These are phyloP conservation scores for Pollimyrus isidori DNA, from an alignment of 2,113 vertebrate genomes.

Conservation along the genomic window DNA sequence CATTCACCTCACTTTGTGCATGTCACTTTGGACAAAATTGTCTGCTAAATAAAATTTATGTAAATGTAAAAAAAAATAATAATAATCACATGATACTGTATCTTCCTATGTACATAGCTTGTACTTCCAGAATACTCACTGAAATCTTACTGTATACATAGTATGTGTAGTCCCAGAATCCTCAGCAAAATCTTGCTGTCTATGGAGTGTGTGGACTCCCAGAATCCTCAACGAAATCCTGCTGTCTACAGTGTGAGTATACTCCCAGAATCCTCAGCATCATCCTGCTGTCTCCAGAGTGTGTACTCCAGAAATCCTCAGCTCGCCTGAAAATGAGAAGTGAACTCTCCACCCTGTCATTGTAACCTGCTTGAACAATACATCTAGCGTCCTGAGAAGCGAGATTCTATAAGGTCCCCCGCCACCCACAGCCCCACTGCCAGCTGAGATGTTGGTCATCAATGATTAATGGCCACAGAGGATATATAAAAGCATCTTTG, in stretches of 20 bases:
- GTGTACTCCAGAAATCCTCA: not conserved
- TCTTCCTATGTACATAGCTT: not conserved
- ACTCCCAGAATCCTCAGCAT: not conserved
- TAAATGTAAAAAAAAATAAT: not conserved
- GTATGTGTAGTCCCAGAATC: not conserved
- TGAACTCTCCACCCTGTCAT: not conserved
- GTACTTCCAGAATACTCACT: not conserved
- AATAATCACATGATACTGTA: not conserved
- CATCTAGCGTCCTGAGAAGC: not conserved
- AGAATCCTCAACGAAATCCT: not conserved
- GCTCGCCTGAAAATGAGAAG: not conserved
- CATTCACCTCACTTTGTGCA: not conserved
- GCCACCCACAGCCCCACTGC: not conserved
- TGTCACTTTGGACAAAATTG: not conserved
- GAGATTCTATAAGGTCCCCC: not conserved
- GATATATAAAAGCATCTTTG: conserved; percentile 30
- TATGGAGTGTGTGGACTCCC: not conserved
- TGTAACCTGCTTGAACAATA: not conserved
- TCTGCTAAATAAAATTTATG: not conserved
- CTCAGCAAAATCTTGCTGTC: not conserved
- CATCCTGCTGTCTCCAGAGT: not conserved
- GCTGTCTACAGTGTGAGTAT: not conserved
- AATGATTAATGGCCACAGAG: conserved; percentile 26
- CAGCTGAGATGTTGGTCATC: not conserved
- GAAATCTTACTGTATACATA: not conserved